Evolutionary conservation across 2,113 vertebrate species (phyloP).

Genomic region (Ia io): DNA sequence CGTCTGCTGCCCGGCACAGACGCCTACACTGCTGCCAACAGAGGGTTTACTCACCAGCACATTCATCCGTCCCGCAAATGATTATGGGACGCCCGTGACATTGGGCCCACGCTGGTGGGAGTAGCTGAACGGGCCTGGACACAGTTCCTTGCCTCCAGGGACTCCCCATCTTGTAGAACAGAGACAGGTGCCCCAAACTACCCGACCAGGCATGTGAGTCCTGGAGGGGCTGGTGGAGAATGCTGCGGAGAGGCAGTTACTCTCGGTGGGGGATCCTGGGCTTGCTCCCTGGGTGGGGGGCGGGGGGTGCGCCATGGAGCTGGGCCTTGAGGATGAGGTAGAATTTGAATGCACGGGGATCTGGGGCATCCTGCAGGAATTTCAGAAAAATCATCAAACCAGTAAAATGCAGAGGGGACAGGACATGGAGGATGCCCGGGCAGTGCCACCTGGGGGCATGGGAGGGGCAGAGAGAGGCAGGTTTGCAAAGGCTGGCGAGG

Average conservation of each 20-base stretch:
- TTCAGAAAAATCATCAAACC: not conserved
- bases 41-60: not conserved
- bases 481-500: not conserved
- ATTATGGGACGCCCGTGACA: not conserved
- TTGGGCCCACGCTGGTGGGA: not conserved
- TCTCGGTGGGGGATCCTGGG: not conserved
- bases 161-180: not conserved
- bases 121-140: no score
- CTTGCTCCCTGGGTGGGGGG: not conserved
- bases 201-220: no score
- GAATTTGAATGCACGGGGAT: rapidly evolving
- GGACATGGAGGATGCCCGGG: not conserved
- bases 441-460: no score
- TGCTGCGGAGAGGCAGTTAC: not conserved
- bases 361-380: not conserved
- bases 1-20: not conserved
- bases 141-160: not conserved
- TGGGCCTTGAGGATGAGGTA: not conserved
- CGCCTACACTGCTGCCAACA: no score
- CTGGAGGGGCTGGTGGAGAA: not conserved
- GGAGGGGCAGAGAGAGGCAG: not conserved
- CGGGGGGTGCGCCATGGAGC: not conserved
- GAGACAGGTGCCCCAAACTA: not conserved
- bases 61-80: no score
- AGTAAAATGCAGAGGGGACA: not conserved